These are phyloP conservation scores for Mus minutoides DNA, from an alignment of 2,797 vertebrate species.

Conservation along the genomic window DNA sequence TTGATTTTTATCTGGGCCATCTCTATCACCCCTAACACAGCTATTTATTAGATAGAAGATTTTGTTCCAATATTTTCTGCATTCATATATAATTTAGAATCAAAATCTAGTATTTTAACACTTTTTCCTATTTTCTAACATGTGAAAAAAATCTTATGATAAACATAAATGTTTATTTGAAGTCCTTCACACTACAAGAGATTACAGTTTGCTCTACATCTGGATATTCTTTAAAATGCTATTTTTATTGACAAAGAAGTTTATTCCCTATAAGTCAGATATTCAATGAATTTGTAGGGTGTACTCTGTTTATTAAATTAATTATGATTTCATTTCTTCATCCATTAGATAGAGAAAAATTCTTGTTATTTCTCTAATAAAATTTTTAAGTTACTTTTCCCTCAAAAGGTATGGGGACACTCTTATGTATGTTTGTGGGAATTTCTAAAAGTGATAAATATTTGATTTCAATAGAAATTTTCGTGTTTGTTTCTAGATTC, in stretches of 20 bases:
- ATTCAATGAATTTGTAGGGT: neutral
- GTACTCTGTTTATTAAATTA: no score
- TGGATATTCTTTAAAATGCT: neutral
- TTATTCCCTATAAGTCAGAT: no score
- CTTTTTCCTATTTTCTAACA: neutral
- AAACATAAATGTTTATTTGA: neutral
- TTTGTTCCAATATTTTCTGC: neutral
- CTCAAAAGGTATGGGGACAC: neutral
- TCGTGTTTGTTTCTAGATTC: no score
- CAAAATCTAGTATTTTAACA: neutral
- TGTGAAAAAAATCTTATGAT: neutral
- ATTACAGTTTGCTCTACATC: neutral
- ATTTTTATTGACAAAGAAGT: neutral
- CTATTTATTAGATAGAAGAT: neutral
- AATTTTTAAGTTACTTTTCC: neutral
- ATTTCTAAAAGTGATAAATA: neutral
- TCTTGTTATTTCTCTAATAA: neutral
- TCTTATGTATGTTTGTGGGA: no score
- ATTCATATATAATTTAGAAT: neutral
- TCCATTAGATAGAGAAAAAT: neutral
- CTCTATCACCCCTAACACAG: neutral
- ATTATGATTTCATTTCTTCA: neutral
- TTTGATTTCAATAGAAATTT: neutral
- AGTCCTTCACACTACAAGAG: slow-evolving; percentile 60
- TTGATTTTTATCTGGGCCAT: neutral